A percentile compares a stretch with the other conserved stretches of the same genome.
phyloP scores from a whole-genome alignment of 2,888 invertebrate genomes.

The Graphium colonna region DNA sequence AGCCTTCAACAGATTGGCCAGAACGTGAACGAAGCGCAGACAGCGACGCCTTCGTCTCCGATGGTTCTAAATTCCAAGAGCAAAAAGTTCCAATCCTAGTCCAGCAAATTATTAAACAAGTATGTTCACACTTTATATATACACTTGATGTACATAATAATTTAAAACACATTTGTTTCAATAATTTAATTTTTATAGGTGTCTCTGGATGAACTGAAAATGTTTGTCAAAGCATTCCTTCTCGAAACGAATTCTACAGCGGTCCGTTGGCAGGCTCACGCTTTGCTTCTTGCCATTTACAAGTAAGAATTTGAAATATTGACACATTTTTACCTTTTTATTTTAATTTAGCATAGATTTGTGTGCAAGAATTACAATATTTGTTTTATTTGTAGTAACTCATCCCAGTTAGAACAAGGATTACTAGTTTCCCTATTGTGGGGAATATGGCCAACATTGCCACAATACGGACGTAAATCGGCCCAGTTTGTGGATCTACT shows the following conservation, averaged over 20 bases:
- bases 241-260: conserved; percentile 95
- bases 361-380: too few species aligned
- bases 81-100: conserved; percentile 66
- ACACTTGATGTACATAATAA: too few species aligned
- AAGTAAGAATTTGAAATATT: conserved; percentile 74
- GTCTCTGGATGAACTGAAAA: conserved; percentile 81
- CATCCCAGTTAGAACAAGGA: conserved; percentile 87
- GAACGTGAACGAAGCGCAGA: conserved; percentile 73
- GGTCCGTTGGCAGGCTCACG: conserved; percentile 97
- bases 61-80: conserved; percentile 74
- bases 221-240: conserved; percentile 93
- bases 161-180: too few species aligned
- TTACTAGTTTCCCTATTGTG: conserved; percentile 90
- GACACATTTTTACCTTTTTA: too few species aligned
- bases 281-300: conserved; percentile 89
- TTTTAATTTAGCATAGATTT: too few species aligned
- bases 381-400: conserved; percentile 79
- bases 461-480: conserved; percentile 95
- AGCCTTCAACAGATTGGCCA: conserved; percentile 55
- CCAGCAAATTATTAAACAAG: conserved; percentile 71
- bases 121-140: conserved; percentile 28
- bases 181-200: conserved; percentile 57
- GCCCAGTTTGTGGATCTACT: conserved; percentile 98
- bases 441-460: conserved; percentile 94
- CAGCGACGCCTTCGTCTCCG: conserved; percentile 64